Conservation (phyloP, 2,113 vertebrate genomes). For the Merops nubicus region DNA sequence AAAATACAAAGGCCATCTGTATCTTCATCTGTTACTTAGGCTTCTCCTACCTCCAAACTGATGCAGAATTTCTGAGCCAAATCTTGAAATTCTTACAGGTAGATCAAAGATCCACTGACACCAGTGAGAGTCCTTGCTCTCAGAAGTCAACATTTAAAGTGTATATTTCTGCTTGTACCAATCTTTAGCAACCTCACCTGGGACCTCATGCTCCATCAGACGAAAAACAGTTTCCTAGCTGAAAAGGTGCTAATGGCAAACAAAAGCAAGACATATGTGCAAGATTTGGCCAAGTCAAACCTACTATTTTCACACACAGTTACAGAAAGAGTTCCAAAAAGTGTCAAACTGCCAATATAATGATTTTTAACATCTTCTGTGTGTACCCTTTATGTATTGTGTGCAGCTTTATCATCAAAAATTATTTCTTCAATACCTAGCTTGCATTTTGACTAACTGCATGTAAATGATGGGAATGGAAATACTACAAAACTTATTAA, state of each 20-base stretch:
- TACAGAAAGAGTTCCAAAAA: too few species aligned
- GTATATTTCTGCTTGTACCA: neutral
- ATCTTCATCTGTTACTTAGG: neutral
- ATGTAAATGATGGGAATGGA: neutral
- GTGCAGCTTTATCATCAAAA: neutral
- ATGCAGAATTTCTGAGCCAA: neutral
- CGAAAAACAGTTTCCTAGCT: neutral
- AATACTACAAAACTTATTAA: neutral
- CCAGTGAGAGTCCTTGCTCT: neutral
- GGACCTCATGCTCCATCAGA: neutral
- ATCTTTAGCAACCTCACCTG: neutral
- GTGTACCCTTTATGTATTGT: neutral
- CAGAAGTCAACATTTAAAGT: neutral
- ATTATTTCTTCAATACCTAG: neutral
- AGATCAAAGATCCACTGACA: neutral
- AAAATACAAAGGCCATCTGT: neutral
- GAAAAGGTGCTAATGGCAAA: neutral
- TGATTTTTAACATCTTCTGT: neutral
- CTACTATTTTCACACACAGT: neutral
- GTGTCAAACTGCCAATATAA: neutral
- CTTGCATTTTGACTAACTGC: neutral
- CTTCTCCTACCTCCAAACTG: neutral
- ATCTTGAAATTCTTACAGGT: neutral
- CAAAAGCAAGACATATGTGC: neutral
- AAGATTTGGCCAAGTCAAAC: neutral